A percentile compares a stretch with the other conserved stretches of the same genome.
Conservation (phyloP, 2,888 invertebrate genomes). For the Catotricha subobsoleta region DNA sequence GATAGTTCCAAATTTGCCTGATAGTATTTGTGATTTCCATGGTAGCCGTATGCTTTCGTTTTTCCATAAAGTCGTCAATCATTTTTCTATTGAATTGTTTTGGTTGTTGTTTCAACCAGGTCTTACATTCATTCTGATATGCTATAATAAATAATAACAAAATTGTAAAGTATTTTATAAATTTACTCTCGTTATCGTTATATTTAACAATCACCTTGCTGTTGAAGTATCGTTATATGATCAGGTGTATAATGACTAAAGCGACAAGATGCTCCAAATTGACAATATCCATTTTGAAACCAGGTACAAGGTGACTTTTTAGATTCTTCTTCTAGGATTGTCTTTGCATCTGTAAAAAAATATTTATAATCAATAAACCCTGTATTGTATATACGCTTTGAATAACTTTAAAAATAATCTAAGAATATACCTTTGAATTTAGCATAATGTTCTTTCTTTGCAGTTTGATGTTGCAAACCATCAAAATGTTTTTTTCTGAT, state of each 20-base stretch:
- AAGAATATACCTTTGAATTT: conserved; percentile 11
- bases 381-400: too few relatives aligned
- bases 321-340: conserved; percentile 11
- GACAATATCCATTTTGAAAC: conserved; percentile 18
- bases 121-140: background rate
- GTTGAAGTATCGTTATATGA: conserved; percentile 17
- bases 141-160: background rate
- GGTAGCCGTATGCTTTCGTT: background rate
- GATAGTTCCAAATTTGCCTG: conserved; percentile 7
- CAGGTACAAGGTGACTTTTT: conserved; percentile 17
- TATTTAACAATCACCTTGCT: conserved; percentile 15
- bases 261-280: conserved; percentile 22
- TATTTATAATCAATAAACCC: too few relatives aligned
- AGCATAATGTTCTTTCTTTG: conserved; percentile 18
- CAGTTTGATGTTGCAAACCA: conserved; percentile 22
- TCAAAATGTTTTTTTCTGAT: conserved; percentile 23
- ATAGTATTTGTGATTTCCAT: background rate
- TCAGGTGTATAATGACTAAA: conserved; percentile 19
- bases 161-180: background rate
- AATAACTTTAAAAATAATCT: background rate
- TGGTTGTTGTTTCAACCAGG: too few relatives aligned
- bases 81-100: conserved; percentile 1
- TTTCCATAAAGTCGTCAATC: background rate
- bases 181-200: background rate
- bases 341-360: conserved; percentile 11